A percentile compares a stretch with the other conserved stretches of the same genome.
These are phyloP conservation scores for Actinia tenebrosa DNA, from an alignment of 64 coral and sea anemone species.

Conservation along the genomic window DNA sequence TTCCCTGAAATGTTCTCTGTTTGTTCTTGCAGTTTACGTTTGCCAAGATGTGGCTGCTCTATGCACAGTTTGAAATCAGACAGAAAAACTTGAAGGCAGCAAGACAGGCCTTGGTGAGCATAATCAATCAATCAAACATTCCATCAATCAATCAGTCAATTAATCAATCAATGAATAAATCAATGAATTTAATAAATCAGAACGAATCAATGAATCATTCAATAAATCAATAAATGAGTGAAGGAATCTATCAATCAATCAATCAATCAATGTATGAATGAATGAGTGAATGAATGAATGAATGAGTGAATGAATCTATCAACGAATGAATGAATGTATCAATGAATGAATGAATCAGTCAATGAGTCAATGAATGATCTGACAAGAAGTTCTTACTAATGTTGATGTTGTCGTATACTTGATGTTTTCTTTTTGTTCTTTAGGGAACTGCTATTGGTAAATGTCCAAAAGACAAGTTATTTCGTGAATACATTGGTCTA, in stretches of 20 bases:
- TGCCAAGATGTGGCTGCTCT: slow-evolving; percentile 86
- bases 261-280: too few species aligned
- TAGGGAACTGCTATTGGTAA: slow-evolving; percentile 96
- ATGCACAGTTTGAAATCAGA: slow-evolving; percentile 97
- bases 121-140: background rate
- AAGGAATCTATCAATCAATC: too few species aligned
- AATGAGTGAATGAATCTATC: too few species aligned
- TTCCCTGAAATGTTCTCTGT: background rate
- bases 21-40: slow-evolving; percentile 79
- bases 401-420: background rate
- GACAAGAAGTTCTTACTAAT: background rate
- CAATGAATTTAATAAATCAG: too few species aligned
- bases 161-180: too few species aligned
- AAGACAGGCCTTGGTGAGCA: slow-evolving; percentile 82
- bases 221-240: too few species aligned
- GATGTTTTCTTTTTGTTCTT: background rate
- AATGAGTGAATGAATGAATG: too few species aligned
- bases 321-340: too few species aligned
- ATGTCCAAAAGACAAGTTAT: slow-evolving; percentile 97
- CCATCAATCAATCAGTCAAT: background rate
- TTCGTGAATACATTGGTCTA: slow-evolving; percentile 92
- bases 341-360: too few species aligned
- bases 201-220: too few species aligned
- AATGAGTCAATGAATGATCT: background rate
- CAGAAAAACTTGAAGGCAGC: slow-evolving; percentile 78